A percentile compares a stretch with the other conserved stretches of the same genome.
These are phyloP conservation scores for Daphoenositta chrysoptera DNA, from an alignment of 2,113 vertebrate genomes.

Conservation along the genomic window DNA sequence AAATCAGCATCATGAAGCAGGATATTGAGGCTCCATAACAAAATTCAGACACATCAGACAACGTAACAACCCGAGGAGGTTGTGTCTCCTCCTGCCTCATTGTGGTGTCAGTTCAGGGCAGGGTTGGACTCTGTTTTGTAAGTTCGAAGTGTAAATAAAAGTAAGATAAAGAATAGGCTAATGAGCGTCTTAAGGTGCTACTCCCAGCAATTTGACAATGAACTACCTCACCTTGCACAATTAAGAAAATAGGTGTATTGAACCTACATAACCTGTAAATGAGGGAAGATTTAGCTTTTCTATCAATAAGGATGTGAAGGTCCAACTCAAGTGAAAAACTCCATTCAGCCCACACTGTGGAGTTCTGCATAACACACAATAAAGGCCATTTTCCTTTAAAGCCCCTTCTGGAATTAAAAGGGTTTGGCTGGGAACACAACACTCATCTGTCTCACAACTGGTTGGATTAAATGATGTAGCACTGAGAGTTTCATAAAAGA, in stretches of 20 bases:
- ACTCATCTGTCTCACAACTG: background rate
- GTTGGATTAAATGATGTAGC: background rate
- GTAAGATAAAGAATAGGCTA: background rate
- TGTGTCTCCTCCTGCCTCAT: background rate
- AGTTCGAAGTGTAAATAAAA: background rate
- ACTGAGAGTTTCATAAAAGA: background rate
- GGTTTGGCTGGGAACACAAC: background rate
- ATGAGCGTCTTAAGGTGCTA: background rate
- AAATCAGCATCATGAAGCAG: background rate
- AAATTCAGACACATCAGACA: background rate
- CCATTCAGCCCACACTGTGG: background rate
- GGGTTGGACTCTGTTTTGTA: background rate
- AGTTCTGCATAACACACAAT: background rate
- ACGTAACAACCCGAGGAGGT: background rate
- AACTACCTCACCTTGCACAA: background rate
- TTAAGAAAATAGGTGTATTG: background rate
- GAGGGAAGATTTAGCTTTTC: background rate
- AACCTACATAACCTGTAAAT: background rate
- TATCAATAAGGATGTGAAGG: background rate
- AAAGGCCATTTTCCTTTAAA: background rate
- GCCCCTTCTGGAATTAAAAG: background rate
- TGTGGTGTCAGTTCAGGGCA: background rate
- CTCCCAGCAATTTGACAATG: background rate
- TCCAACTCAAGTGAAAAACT: background rate
- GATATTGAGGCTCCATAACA: background rate